Evolutionary conservation across 2,888 invertebrate species (phyloP).

Genomic region (Xestia ashworthii): DNA sequence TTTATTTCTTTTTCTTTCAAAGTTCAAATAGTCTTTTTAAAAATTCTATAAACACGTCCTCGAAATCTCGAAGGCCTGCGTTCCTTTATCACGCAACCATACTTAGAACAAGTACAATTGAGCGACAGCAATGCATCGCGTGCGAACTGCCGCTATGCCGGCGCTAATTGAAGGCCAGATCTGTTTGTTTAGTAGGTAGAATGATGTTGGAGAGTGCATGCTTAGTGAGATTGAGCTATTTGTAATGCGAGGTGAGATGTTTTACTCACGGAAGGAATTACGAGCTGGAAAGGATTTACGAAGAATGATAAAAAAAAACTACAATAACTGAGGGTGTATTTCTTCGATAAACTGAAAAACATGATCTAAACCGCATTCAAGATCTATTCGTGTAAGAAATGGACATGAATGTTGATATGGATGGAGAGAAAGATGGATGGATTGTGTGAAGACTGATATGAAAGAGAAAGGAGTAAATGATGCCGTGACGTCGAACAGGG

Average conservation of each 20-base stretch:
- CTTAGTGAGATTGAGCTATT: constrained; percentile 30
- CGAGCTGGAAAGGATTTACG: not conserved
- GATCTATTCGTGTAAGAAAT: not conserved
- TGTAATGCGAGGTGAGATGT: constrained; percentile 3
- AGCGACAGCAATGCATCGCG: constrained; percentile 50
- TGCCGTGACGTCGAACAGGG: too few relatives aligned
- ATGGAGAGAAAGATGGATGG: too few relatives aligned
- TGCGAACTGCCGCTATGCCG: constrained; percentile 37
- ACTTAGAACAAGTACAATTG: constrained; percentile 12
- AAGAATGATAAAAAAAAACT: not conserved
- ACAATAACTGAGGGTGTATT: not conserved
- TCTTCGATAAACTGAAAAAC: too few relatives aligned
- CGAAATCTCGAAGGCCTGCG: not conserved
- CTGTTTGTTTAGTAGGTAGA: constrained; percentile 54
- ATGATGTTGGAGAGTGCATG: constrained; percentile 16
- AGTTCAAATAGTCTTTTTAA: not conserved
- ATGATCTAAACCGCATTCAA: not conserved
- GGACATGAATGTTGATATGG: too few relatives aligned
- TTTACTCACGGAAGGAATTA: not conserved
- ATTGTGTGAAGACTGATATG: too few relatives aligned
- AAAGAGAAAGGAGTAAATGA: too few relatives aligned
- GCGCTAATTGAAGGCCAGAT: constrained; percentile 65
- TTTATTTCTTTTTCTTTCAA: too few relatives aligned
- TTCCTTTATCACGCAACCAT: constrained; percentile 22
- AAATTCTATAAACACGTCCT: not conserved